Evolutionary conservation across 2,888 invertebrate species (phyloP), one percentile per base, ranked within the genome.

Genomic region (Heliothis peltigera): DNA sequence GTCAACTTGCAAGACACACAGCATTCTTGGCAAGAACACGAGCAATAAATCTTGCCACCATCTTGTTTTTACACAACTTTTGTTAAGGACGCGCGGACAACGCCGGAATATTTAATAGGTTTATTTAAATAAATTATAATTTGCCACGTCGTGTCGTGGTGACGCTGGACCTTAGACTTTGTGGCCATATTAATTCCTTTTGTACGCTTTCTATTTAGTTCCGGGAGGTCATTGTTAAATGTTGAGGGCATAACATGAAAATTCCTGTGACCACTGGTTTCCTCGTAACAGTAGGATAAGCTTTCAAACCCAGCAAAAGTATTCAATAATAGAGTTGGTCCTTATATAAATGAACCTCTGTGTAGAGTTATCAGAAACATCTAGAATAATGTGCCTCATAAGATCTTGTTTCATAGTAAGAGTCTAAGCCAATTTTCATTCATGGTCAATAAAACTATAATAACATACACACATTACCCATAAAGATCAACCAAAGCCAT

Each of bases 51-150:
- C 77, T 74, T 59, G 32, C 62, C 51, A 39, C 81, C 79, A 76
- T 81, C 64, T 79, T 74, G 76, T 79, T 79, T 80, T 80, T 76
- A 63, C 58, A 75, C 62, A 80, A 80, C 81, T 80, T 80, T 81
- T 74, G 74, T 66, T 66, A 58, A 75, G 39, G 64, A 76, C 65
- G 57, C 63, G 49, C 67, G 74, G 74, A 81, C 81, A 74, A 49
- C 62, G 18, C 18, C 22, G 43, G 81, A 80, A 80, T 80, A 81
- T 67, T 74, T 78, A 79, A 73, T 71, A 57, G 54, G 49, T 64
- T 44, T 71, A 77, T 80, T 71, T 76, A 64, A 79, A 81, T 79
- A 79, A 74, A 73, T 79, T 81, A 68, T 77, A 66, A 77, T 80
- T 77, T 67, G 49, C 32, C 39, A 19, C 59, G 66, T 48, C 48